Evolutionary conservation across 2,888 invertebrate species (phyloP), one percentile per base, ranked within the genome.

Genomic region (Watsonalla binaria): DNA sequence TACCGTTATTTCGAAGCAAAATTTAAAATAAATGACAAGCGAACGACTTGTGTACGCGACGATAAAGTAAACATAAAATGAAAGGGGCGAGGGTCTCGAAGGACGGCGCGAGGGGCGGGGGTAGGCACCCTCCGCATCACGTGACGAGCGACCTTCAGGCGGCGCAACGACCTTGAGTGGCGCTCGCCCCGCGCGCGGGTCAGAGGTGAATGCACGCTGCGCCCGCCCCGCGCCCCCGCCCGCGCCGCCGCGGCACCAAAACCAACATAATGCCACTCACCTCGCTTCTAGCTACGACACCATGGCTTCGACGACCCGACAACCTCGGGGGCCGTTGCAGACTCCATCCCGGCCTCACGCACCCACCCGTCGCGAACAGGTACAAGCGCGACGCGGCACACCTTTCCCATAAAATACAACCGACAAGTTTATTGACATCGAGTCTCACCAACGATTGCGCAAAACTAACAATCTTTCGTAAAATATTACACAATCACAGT

Each of bases 361-460:
- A 79, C 79, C 81, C 80, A 79, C 74, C 79, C 78, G 74, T 68
- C 78, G 74, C 77, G 76, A 81, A 85, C 90, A 89, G 89, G 89
- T 88, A 87, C 79, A 70, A 78, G 68, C 65, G 72, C 82, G 81
- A 82, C 84, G 86, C 87, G 87, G 85, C 88, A 87, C 90, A 89
- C 90, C 90, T 89, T 88, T 88, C 88, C 85, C 87, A 89, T 89
- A 87, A 89, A 89, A 87, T 86, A 86, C 83, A 86, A 86, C 84
- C 85, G 85, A 85, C 84, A 89, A 89, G 89, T 90, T 90, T 90
- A 90, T 90, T 89, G 90, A 90, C 90, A 90, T 87, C 86, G 74
- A 89, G 79, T 82, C 85, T 78, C 82, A 82, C 78, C 69, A 80
- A 79, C 77, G 74, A 84, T 85, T 86, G 84, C 83, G 84, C 82